Evolutionary conservation across 2,888 invertebrate species (phyloP).

Genomic region (Trissolcus brochymenae): DNA sequence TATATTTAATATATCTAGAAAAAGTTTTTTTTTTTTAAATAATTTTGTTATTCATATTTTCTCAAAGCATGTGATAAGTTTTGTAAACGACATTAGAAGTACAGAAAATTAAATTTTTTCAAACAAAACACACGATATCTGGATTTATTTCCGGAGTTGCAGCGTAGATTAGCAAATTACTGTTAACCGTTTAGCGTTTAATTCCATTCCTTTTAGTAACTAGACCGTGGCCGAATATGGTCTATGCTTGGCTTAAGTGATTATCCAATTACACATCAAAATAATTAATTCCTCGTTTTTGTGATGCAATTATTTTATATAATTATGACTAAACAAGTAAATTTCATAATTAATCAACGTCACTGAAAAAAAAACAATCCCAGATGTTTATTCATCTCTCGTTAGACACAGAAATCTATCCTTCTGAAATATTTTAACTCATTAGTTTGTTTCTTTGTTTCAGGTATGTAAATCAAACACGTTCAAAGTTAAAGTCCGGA

Average conservation of each 20-base stretch:
- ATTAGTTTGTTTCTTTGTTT: slow-evolving; percentile 27
- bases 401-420: neutral
- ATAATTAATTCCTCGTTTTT: too few relatives aligned
- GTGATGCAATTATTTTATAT: slow-evolving; percentile 1
- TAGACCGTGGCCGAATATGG: slow-evolving; percentile 32
- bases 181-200: slow-evolving; percentile 28
- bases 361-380: too few relatives aligned
- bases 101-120: too few relatives aligned
- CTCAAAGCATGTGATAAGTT: too few relatives aligned
- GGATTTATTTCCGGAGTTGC: neutral
- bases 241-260: slow-evolving; percentile 12
- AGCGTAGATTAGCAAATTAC: slow-evolving; percentile 26
- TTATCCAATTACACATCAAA: slow-evolving; percentile 24
- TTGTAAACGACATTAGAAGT: too few relatives aligned
- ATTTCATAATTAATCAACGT: too few relatives aligned
- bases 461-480: slow-evolving; percentile 10
- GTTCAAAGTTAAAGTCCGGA: neutral
- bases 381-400: too few relatives aligned
- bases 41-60: too few relatives aligned
- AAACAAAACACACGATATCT: neutral
- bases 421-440: slow-evolving; percentile 25
- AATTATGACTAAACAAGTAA: slow-evolving; percentile 8
- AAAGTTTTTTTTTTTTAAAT: too few relatives aligned
- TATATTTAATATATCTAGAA: neutral
- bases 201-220: slow-evolving; percentile 33